A percentile compares a stretch with the other conserved stretches of the same genome.
These are phyloP conservation scores for Onchidella celtica DNA, from an alignment of 2,888 invertebrate species.

Conservation along the genomic window DNA sequence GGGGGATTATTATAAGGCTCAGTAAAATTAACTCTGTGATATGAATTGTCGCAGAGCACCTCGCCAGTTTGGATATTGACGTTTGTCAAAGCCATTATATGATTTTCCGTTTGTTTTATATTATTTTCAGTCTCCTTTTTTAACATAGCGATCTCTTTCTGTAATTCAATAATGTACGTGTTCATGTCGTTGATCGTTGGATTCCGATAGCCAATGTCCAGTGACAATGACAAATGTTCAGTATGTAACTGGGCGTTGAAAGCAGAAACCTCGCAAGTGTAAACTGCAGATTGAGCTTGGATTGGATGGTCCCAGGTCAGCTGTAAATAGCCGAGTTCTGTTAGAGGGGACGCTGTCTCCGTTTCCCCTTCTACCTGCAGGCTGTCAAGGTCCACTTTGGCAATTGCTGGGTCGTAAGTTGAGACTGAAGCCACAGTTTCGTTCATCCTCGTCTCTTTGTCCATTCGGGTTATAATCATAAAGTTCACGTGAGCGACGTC, in stretches of 20 bases:
- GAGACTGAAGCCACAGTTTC: constrained; percentile 10
- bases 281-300: neutral
- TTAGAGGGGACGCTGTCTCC: neutral
- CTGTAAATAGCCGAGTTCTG: constrained; percentile 22
- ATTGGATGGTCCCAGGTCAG: constrained; percentile 17
- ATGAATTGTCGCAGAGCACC: too few relatives aligned
- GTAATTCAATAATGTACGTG: constrained; percentile 1
- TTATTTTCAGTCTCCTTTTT: too few relatives aligned
- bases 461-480: constrained; percentile 5
- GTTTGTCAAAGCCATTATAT: too few relatives aligned
- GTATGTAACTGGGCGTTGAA: neutral
- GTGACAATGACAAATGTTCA: neutral
- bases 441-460: neutral
- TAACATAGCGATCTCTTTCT: neutral
- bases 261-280: constrained; percentile 18
- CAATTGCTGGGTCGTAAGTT: constrained; percentile 1
- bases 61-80: too few relatives aligned
- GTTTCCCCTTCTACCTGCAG: neutral
- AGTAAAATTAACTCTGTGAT: too few relatives aligned
- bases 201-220: neutral
- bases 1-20: too few relatives aligned
- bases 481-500: constrained; percentile 23
- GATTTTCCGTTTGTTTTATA: too few relatives aligned
- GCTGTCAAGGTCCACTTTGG: neutral
- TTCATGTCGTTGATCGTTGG: constrained; percentile 3